Evolutionary conservation across 2,113 vertebrate genomes (phyloP).

Genomic region (Prolemur simus): DNA sequence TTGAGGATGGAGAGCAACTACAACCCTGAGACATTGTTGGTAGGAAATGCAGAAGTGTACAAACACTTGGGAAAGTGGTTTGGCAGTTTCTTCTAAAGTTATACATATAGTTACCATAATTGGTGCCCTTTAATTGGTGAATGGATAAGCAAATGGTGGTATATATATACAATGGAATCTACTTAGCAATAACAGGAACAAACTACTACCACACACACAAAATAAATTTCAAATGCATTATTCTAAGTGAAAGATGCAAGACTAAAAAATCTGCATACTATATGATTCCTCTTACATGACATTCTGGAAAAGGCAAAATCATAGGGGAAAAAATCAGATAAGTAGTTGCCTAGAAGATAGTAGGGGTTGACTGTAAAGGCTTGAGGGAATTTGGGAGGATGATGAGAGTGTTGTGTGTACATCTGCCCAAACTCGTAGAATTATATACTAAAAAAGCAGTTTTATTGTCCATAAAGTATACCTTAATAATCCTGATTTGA

Average conservation of each 20-base stretch:
- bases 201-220: neutral
- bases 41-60: neutral
- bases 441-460: neutral
- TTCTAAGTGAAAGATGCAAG: neutral
- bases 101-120: neutral
- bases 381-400: neutral
- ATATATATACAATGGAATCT: neutral
- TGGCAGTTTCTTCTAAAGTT: neutral
- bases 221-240: constrained; percentile 5
- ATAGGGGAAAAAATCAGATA: neutral
- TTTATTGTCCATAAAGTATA: neutral
- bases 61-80: neutral
- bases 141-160: neutral
- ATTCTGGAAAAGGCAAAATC: constrained; percentile 2
- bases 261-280: neutral
- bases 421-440: neutral
- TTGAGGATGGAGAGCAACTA: neutral
- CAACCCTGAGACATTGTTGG: neutral
- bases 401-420: neutral
- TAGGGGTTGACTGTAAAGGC: neutral
- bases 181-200: neutral
- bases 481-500: neutral
- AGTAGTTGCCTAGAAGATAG: neutral
- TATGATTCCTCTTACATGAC: neutral
- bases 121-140: neutral